These are phyloP conservation scores for Onychomys arenicola DNA, from an alignment of 2,797 vertebrate species.

Conservation along the genomic window DNA sequence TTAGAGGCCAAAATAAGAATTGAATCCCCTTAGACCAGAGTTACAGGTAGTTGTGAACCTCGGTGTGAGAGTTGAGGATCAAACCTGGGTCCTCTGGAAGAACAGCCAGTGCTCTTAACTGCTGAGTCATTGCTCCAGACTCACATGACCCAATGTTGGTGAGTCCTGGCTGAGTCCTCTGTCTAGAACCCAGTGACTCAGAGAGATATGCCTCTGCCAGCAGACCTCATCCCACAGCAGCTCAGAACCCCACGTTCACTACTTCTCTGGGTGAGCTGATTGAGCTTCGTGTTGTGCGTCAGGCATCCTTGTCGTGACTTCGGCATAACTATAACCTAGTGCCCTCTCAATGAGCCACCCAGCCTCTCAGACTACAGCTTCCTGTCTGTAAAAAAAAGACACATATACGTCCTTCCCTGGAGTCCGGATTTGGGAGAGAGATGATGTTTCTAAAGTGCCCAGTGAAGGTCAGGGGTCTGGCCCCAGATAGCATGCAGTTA, in stretches of 20 bases:
- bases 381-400: rapidly evolving
- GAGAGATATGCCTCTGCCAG: not conserved
- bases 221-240: not conserved
- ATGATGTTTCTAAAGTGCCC: rapidly evolving
- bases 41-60: not conserved
- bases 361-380: not conserved
- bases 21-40: not conserved
- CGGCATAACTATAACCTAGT: rapidly evolving
- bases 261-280: not conserved
- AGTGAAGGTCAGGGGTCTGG: rapidly evolving
- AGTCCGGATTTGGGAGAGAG: not conserved
- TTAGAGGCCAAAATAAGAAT: not conserved
- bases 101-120: not conserved
- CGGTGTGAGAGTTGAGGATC: not conserved
- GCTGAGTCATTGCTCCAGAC: not conserved
- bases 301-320: not conserved
- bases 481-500: not conserved
- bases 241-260: not conserved
- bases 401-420: rapidly evolving
- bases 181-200: rapidly evolving
- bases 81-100: not conserved
- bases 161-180: not conserved
- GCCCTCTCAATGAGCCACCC: not conserved
- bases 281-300: not conserved
- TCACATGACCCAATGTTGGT: not conserved